Evolutionary conservation across 2,888 invertebrate genomes (phyloP), one percentile per base, ranked within the genome.

Genomic region (Folsomia candida): DNA sequence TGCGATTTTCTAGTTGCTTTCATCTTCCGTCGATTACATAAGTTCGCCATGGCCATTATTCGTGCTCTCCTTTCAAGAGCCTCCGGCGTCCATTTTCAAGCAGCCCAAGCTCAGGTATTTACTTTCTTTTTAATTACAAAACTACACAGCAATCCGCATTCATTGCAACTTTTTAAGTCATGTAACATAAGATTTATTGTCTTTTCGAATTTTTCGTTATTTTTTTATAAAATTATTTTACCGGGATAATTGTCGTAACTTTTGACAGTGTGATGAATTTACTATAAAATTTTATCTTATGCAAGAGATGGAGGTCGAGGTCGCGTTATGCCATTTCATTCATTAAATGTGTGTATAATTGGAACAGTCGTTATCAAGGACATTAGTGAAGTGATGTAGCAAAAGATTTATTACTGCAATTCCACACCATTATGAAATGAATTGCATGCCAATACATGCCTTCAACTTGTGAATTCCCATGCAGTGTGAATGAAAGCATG

Each of bases 21-120:
- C 3, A 51, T 73, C 51, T 54, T 73, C 51, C 18, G 62, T n/a
- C 63, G 62, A 26, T 20, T 66, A 20, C 9, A 58, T n/a, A 64
- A 73, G 59, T 27, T 65, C 51, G 70, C 61, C n/a, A 76, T 76
- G 76, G 73, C 73, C 54, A 71, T 76, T 29, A 71, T 76, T 60
- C 73, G 76, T 64, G 73, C 76, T 47, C 68, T 76, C 54, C 69
- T 71, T 24, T 63, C 70, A 4, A 72, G 69, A 69, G 65, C 69
- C 20, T 67, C 68, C 47, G 22, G 67, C 28, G 54, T 67, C 51
- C 70, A 67, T 20, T 27, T 71, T 14, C 71, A 71, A 47, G 54
- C 67, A 51, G 58, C 68, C 51, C 74, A 75, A 57, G 72, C 73
- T 62, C 75, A 75, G 75, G 75, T 75, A 28, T 68, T 64, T 28